These are phyloP conservation scores for Zoanthus solanderi DNA, from an alignment of 92 coral and sea anemone genomes.

Conservation along the genomic window DNA sequence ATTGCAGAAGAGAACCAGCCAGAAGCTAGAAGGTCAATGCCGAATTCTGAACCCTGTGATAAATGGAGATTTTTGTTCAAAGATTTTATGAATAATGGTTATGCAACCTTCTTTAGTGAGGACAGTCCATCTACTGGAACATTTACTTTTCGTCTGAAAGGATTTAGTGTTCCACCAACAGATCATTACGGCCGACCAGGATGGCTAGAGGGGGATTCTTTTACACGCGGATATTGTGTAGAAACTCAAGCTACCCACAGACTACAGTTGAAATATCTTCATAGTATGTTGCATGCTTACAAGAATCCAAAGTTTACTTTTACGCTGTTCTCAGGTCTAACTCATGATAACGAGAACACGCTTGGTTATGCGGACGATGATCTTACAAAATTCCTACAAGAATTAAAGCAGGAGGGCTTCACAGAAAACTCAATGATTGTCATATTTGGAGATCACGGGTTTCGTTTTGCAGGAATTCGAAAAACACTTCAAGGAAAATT, in stretches of 20 bases:
- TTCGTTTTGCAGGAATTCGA: slow-evolving; percentile 57
- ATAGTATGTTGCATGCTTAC: slow-evolving; percentile 69
- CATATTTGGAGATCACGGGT: slow-evolving; percentile 82
- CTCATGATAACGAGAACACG: slow-evolving; percentile 56
- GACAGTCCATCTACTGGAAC: slow-evolving; percentile 72
- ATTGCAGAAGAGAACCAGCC: slow-evolving; percentile 68
- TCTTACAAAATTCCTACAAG: slow-evolving; percentile 43
- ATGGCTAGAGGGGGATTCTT: slow-evolving; percentile 71
- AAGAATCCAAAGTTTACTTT: slow-evolving; percentile 72
- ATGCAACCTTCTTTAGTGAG: slow-evolving; percentile 81
- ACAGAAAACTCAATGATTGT: slow-evolving; percentile 66
- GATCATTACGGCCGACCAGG: slow-evolving; percentile 84
- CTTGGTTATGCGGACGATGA: slow-evolving; percentile 67
- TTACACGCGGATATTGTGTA: slow-evolving; percentile 47
- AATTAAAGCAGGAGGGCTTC: slow-evolving; percentile 45
- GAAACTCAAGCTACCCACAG: slow-evolving; percentile 74
- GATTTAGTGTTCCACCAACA: slow-evolving; percentile 77
- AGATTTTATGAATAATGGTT: slow-evolving; percentile 72
- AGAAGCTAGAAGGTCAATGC: slow-evolving; percentile 72
- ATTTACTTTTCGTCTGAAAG: slow-evolving; percentile 79
- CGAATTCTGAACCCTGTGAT: slow-evolving; percentile 61
- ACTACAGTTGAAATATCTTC: slow-evolving; percentile 62
- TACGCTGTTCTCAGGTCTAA: slow-evolving; percentile 45
- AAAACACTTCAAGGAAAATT: slow-evolving; percentile 78
- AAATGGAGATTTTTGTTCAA: slow-evolving; percentile 75